These are phyloP conservation scores for Cheilosia vernalis DNA, from an alignment of 2,888 invertebrate species.

Conservation along the genomic window DNA sequence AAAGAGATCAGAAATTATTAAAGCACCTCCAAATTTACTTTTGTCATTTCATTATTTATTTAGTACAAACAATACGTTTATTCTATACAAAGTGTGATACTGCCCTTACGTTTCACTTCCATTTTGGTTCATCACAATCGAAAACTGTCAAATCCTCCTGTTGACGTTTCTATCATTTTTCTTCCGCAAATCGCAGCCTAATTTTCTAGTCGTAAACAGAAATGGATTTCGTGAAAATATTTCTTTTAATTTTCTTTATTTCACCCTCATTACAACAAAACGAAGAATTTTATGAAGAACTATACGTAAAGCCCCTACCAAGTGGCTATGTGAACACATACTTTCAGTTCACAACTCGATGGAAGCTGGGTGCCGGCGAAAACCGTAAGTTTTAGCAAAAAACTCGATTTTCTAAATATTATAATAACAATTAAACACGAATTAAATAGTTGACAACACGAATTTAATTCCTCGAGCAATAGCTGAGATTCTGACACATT, in stretches of 20 bases:
- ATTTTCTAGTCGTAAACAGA: slow-evolving; percentile 45
- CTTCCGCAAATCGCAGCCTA: neutral
- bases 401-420: neutral
- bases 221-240: slow-evolving; percentile 44
- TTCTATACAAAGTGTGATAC: neutral
- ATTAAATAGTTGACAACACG: slow-evolving; percentile 89
- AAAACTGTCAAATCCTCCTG: neutral
- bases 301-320: slow-evolving; percentile 92
- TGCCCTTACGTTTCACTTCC: neutral
- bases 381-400: slow-evolving; percentile 85
- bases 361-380: slow-evolving; percentile 86
- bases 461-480: slow-evolving; percentile 94
- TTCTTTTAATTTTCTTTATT: slow-evolving; percentile 46
- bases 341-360: slow-evolving; percentile 95
- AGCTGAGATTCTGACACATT: slow-evolving; percentile 93
- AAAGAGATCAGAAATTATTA: no score
- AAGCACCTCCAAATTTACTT: no score
- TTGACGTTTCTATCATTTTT: slow-evolving; percentile 38
- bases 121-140: neutral
- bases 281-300: slow-evolving; percentile 94
- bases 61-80: neutral
- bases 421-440: neutral
- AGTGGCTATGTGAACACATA: slow-evolving; percentile 94
- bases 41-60: no score
- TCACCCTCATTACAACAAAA: slow-evolving; percentile 77